These are phyloP conservation scores for Laticauda laticaudata DNA, from an alignment of 2,113 vertebrate genomes.

Conservation along the genomic window DNA sequence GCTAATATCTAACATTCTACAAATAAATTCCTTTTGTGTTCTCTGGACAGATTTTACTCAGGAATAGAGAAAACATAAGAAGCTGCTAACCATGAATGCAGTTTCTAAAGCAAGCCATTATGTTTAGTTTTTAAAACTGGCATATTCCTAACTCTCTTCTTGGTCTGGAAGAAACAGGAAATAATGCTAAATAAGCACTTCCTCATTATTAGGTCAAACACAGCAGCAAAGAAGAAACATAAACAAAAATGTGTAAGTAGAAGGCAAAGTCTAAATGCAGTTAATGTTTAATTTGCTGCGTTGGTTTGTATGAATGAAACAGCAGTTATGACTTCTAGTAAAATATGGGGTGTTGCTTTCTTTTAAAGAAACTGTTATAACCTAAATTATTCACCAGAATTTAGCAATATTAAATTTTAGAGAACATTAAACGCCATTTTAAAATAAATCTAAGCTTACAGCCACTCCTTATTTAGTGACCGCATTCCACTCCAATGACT, in stretches of 20 bases:
- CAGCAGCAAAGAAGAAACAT: neutral
- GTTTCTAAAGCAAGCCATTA: neutral
- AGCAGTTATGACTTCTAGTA: neutral
- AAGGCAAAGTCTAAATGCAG: neutral
- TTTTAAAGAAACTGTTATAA: neutral
- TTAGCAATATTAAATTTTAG: neutral
- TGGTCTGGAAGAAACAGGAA: neutral
- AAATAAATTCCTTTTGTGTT: neutral
- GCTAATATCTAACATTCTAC: neutral
- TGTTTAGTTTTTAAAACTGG: neutral
- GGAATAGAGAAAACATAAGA: neutral
- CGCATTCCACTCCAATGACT: neutral
- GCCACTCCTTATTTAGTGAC: neutral
- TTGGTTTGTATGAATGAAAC: neutral
- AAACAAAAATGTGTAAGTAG: neutral
- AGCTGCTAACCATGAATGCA: neutral
- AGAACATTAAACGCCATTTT: slow-evolving; percentile 4
- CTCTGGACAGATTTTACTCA: neutral
- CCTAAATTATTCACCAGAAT: neutral
- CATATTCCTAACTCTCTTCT: neutral
- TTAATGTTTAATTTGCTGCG: neutral
- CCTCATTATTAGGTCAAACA: neutral
- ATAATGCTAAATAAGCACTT: neutral
- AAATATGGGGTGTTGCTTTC: neutral
- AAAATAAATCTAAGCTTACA: neutral